These are phyloP conservation scores for Strongylocentrotus purpuratus DNA, from an alignment of 35 echinoderm and acorn worm species.

Conservation along the genomic window DNA sequence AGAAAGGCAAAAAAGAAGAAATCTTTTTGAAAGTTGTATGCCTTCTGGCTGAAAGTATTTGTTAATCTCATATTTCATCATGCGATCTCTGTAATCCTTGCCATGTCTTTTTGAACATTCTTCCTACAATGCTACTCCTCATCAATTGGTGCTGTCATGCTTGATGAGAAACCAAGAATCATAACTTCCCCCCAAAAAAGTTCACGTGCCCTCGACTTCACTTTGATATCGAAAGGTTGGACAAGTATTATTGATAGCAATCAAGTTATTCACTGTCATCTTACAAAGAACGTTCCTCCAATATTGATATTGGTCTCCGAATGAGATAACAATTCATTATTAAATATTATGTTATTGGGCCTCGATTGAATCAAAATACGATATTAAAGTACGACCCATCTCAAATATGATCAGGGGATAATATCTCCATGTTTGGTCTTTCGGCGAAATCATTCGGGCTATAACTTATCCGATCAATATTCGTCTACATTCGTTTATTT, in stretches of 20 bases:
- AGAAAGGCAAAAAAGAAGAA: background rate
- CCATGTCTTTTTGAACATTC: background rate
- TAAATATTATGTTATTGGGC: background rate
- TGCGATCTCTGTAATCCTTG: too few species aligned
- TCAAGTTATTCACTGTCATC: background rate
- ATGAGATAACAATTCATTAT: conserved; percentile 6
- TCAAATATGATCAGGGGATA: background rate
- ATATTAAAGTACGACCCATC: background rate
- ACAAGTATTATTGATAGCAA: conserved; percentile 3
- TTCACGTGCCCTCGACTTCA: background rate
- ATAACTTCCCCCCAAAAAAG: background rate
- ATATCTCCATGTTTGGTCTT: background rate
- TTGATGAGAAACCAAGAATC: background rate
- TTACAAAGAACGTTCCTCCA: background rate
- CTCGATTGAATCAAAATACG: background rate
- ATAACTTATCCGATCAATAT: background rate
- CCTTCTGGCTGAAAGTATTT: background rate
- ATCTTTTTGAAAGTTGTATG: background rate
- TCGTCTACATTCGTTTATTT: background rate
- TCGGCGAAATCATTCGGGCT: background rate
- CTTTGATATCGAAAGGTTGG: background rate
- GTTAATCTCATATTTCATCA: background rate
- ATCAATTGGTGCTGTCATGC: background rate
- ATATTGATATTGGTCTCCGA: background rate
- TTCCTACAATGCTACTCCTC: background rate